phyloP scores from a whole-genome alignment of 1,140 invertebrate species.

The Microplitis demolitor region DNA sequence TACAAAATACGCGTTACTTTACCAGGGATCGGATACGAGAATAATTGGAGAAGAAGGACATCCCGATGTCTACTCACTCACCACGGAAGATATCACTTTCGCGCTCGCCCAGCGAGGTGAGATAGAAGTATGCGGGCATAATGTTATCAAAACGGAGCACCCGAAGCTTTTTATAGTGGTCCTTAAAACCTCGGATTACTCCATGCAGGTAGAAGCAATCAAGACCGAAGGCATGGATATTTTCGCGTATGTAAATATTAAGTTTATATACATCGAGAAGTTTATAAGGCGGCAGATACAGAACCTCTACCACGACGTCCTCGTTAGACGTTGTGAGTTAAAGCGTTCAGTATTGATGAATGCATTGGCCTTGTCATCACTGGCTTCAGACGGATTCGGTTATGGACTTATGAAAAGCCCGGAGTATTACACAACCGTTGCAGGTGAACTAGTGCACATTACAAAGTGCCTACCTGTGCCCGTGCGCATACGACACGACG shows the following conservation, averaged over 20 bases:
- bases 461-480: constrained; percentile 23
- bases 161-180: constrained; percentile 31
- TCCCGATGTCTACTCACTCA: constrained; percentile 15
- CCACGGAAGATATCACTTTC: constrained; percentile 23
- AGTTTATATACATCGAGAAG: too few species aligned
- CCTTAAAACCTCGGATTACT: not conserved
- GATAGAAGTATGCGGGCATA: constrained; percentile 18
- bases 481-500: not conserved
- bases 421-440: constrained; percentile 23
- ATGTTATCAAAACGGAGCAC: not conserved
- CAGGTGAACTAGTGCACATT: constrained; percentile 29
- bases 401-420: constrained; percentile 26
- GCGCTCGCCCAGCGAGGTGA: not conserved
- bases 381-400: constrained; percentile 31
- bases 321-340: too few species aligned
- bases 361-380: constrained; percentile 22
- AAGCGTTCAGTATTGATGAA: too few species aligned
- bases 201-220: not conserved
- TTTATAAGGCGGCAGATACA: too few species aligned
- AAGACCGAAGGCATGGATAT: constrained; percentile 30
- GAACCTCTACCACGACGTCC: too few species aligned
- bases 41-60: not conserved
- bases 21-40: constrained; percentile 3
- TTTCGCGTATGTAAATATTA: constrained; percentile 33
- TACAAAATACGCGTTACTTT: too few species aligned